Evolutionary conservation across 2,888 invertebrate species (phyloP), one percentile per base, ranked within the genome.

Genomic region (Melinopterus prodromus): DNA sequence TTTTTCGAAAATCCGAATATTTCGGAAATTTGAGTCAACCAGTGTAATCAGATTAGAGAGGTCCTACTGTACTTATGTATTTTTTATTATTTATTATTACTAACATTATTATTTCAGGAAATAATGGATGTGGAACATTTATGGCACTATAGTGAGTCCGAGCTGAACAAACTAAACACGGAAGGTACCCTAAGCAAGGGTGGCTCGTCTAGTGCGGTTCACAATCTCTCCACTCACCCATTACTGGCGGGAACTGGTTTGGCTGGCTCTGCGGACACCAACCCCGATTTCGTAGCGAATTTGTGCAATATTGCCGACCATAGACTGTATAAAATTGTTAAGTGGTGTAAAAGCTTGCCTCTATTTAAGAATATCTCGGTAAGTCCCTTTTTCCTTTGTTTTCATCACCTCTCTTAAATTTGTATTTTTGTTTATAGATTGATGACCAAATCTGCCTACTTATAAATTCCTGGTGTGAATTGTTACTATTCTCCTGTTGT

Each of bases 261-360:
- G 36, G 91, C 89, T 87, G 89, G 88, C 81, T 88, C 88, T 6
- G 86, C 88, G 6, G 93, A 94, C 88, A 93, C 94, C 78, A 94
- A 94, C 90, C 95, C 96, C 0, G 96, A 97, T 90, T 94, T 96
- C 89, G 92, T 97, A 78, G 96, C 96, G 1, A 97, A 96, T 90
- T 92, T 98, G 86, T 97, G 97, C 91, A 96, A 96, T 88, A 97
- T 98, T 81, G 98, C 98, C 74, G 99, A 99, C 89, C 97, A 98
- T 89, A 92, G 98, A 76, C 92, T 99, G 16, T 99, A 98, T 89
- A 98, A 98, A 91, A 98, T 99, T 85, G 99, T 99, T 82, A 98
- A 98, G 88, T 99, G 99, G 99, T 98, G 98, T 91, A 97, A 99
- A 89, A 98, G 98, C 89, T 90, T 99, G 88, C 98, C 99, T 15